Percentiles rank a stretch among this genome's conserved stretches.
These are phyloP conservation scores for Myotis vivesi DNA, from an alignment of 2,797 vertebrate species.

Conservation along the genomic window DNA sequence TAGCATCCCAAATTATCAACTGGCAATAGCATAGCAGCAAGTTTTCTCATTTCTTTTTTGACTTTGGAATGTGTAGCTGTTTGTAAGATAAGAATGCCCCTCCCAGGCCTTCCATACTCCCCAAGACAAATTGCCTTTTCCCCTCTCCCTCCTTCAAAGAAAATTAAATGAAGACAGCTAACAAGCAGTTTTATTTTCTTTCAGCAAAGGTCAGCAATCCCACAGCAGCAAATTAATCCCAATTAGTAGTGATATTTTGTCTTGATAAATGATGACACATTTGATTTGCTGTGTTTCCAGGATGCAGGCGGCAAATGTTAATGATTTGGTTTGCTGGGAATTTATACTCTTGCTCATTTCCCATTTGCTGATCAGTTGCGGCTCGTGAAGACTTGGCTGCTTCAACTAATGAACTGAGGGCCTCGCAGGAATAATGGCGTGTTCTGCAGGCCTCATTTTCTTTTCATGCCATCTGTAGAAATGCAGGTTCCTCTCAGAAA, in stretches of 20 bases:
- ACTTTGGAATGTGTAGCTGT: neutral
- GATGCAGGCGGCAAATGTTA: constrained; percentile 88
- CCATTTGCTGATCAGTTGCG: constrained; percentile 88
- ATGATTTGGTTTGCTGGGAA: constrained; percentile 87
- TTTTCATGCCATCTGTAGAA: constrained; percentile 84
- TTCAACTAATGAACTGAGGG: constrained; percentile 86
- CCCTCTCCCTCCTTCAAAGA: constrained; percentile 64
- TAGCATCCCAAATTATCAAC: neutral
- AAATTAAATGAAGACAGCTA: constrained; percentile 83
- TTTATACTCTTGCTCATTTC: constrained; percentile 87
- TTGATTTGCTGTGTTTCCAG: constrained; percentile 88
- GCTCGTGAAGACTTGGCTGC: constrained; percentile 85
- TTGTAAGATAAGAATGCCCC: neutral
- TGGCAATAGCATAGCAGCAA: neutral
- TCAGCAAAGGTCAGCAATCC: constrained; percentile 85
- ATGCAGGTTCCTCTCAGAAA: constrained; percentile 83
- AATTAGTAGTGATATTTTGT: constrained; percentile 90
- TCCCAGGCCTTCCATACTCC: neutral
- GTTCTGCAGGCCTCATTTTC: constrained; percentile 75
- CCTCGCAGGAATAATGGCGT: constrained; percentile 85
- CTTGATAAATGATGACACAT: constrained; percentile 86
- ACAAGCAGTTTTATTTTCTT: constrained; percentile 81
- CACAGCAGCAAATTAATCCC: constrained; percentile 88
- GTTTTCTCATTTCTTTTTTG: neutral
- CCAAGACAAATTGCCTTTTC: constrained; percentile 33